Evolutionary conservation across 2,888 invertebrate species (phyloP).

Genomic region (Platycheirus rosarum): DNA sequence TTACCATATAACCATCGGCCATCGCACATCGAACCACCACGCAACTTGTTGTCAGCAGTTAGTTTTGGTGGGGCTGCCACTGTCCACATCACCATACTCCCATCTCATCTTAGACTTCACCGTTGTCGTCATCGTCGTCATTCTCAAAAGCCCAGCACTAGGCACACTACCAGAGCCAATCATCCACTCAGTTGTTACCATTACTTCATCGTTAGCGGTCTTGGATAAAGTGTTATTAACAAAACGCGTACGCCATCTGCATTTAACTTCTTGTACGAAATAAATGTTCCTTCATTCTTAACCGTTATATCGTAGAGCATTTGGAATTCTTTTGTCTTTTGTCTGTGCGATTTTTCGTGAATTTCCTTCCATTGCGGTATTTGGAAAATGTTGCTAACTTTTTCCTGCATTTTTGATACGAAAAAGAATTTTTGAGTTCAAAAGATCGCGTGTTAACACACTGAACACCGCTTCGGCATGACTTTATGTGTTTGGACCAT

Average conservation of each 20-base stretch:
- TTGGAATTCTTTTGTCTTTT: constrained; percentile 33
- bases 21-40: constrained; percentile 57
- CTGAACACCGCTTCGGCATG: constrained; percentile 1
- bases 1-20: constrained; percentile 26
- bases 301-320: constrained; percentile 2
- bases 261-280: constrained; percentile 50
- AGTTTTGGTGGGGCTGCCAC: constrained; percentile 51
- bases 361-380: constrained; percentile 14
- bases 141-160: constrained; percentile 53
- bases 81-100: no score
- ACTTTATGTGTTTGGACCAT: neutral
- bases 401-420: neutral
- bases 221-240: constrained; percentile 20
- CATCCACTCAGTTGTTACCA: constrained; percentile 70
- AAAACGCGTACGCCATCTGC: constrained; percentile 43
- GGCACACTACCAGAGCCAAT: constrained; percentile 58
- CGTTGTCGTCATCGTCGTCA: constrained; percentile 32
- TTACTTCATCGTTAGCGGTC: constrained; percentile 71
- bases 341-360: constrained; percentile 24
- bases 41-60: constrained; percentile 61
- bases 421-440: neutral
- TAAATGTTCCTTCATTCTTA: constrained; percentile 30
- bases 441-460: constrained; percentile 15
- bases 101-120: neutral
- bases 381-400: neutral